These are phyloP conservation scores for Volucella inflata DNA, from an alignment of 2,888 invertebrate genomes.

Conservation along the genomic window DNA sequence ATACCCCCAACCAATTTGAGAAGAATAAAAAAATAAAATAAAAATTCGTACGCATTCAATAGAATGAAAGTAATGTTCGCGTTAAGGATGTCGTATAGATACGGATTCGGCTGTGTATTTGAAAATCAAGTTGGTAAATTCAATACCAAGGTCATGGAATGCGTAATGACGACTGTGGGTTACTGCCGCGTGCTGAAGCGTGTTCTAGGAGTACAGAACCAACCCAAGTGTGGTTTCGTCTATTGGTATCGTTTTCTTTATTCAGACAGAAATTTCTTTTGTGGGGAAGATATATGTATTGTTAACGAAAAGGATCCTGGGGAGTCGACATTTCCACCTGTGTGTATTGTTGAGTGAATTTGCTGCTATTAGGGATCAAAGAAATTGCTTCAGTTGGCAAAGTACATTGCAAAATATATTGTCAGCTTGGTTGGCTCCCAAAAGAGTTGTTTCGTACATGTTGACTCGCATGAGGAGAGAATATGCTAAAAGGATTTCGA, in stretches of 20 bases:
- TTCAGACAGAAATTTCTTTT: background rate
- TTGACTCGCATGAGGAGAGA: background rate
- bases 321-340: background rate
- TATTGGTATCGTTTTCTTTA: conserved; percentile 28
- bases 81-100: conserved; percentile 3
- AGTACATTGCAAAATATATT: background rate
- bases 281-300: conserved; percentile 9
- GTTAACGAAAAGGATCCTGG: background rate
- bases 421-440: background rate
- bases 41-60: conserved; percentile 19
- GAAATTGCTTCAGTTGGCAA: conserved; percentile 7
- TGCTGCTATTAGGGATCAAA: conserved; percentile 20
- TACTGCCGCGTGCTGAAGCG: background rate
- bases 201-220: background rate
- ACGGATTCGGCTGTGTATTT: too few relatives aligned
- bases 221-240: conserved; percentile 34
- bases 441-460: background rate
- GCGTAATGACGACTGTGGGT: conserved; percentile 24
- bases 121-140: conserved; percentile 33
- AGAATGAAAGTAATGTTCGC: conserved; percentile 38
- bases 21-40: background rate
- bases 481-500: background rate
- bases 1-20: background rate
- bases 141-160: conserved; percentile 38
- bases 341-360: conserved; percentile 17